These are phyloP conservation scores for Pheosia tremula DNA, from an alignment of 2,888 invertebrate species.

Conservation along the genomic window DNA sequence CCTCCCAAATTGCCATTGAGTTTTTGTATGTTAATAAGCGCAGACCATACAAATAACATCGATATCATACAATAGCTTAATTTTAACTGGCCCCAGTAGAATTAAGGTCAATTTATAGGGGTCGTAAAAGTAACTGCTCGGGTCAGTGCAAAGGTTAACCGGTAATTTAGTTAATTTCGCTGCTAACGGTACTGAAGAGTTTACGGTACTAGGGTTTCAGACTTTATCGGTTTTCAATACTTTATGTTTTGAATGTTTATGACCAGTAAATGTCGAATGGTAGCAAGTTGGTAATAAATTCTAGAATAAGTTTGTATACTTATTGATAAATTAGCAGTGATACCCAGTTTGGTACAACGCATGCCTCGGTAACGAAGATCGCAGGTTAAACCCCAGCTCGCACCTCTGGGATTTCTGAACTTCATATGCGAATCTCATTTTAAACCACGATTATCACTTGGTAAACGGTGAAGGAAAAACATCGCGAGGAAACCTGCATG, in stretches of 20 bases:
- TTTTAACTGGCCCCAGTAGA: slow-evolving; percentile 41
- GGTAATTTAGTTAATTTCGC: slow-evolving; percentile 45
- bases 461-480: no score
- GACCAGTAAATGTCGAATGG: no score
- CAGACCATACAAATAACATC: slow-evolving; percentile 22
- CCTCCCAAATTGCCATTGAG: not conserved
- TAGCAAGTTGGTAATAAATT: no score
- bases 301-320: no score
- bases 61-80: slow-evolving; percentile 45
- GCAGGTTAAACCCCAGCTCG: no score
- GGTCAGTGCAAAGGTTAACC: slow-evolving; percentile 58
- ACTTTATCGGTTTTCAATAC: slow-evolving; percentile 9
- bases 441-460: no score
- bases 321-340: no score
- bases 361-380: no score
- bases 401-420: no score
- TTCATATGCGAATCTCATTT: no score
- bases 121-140: slow-evolving; percentile 50
- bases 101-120: slow-evolving; percentile 65
- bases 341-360: no score
- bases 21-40: not conserved
- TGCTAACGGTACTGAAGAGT: slow-evolving; percentile 12
- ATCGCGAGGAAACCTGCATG: no score
- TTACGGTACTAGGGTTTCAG: not conserved
- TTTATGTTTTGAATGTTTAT: slow-evolving; percentile 6